Evolutionary conservation across 2,888 invertebrate species (phyloP).

Genomic region (Apodemia mormo): DNA sequence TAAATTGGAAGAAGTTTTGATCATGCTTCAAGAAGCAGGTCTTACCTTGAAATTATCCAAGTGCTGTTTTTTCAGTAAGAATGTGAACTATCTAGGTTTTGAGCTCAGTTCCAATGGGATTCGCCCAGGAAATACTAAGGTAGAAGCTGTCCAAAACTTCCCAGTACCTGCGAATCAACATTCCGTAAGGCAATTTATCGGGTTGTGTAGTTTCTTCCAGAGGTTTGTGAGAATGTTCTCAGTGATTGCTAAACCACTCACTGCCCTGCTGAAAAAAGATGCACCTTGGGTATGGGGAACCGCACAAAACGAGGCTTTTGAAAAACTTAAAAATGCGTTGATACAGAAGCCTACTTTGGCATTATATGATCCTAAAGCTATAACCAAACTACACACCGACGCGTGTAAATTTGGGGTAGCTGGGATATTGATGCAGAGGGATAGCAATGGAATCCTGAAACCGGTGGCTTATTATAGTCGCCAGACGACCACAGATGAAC

Average conservation of each 20-base stretch:
- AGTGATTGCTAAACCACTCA: not conserved
- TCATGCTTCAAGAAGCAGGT: not conserved
- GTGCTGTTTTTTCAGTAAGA: not conserved
- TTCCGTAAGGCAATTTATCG: not conserved
- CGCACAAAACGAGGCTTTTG: conserved; percentile 12
- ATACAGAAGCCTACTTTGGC: conserved; percentile 37
- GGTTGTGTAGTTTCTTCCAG: not conserved
- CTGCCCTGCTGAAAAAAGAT: too few species aligned
- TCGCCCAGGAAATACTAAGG: not conserved
- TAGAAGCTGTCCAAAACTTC: not conserved
- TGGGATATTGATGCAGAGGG: conserved; percentile 44
- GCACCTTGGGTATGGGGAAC: conserved; percentile 15
- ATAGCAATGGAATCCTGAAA: conserved; percentile 32
- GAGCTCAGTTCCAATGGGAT: not conserved
- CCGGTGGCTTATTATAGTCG: conserved; percentile 28
- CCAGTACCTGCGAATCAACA: not conserved
- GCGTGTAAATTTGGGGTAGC: conserved; percentile 43
- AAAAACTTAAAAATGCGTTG: conserved; percentile 9
- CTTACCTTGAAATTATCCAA: not conserved
- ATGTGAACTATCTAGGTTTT: not conserved
- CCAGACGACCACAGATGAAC: too few species aligned
- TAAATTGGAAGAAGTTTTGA: not conserved
- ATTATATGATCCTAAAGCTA: conserved; percentile 37
- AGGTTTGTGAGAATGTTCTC: not conserved
- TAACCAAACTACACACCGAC: conserved; percentile 46